These are phyloP conservation scores for Lumbricus terrestris DNA, from an alignment of 2,888 invertebrate species.

Conservation along the genomic window DNA sequence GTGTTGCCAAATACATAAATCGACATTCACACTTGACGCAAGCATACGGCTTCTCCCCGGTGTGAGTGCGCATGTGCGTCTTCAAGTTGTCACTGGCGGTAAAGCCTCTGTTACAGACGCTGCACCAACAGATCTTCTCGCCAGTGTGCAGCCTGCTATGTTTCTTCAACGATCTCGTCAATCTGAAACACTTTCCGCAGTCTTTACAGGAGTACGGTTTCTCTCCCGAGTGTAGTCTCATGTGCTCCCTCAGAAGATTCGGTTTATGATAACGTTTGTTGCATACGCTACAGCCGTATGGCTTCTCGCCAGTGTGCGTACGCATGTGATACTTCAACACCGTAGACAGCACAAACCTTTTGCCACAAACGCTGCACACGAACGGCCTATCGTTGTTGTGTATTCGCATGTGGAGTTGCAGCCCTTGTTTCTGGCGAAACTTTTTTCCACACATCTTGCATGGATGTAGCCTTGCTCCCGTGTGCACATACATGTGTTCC, in stretches of 20 bases:
- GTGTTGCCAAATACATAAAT: not conserved
- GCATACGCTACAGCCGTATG: not conserved
- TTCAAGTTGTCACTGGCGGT: slow-evolving; percentile 94
- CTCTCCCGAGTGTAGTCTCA: not conserved
- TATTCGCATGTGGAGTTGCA: not conserved
- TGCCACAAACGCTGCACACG: not conserved
- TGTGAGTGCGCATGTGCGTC: slow-evolving; percentile 76
- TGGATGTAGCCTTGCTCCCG: not conserved
- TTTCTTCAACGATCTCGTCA: not conserved
- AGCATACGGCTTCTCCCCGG: slow-evolving; percentile 93
- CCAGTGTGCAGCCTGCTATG: not conserved
- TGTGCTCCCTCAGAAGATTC: not conserved
- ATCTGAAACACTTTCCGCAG: not conserved
- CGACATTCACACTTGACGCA: slow-evolving; percentile 66
- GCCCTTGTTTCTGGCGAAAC: not conserved
- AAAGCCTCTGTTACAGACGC: slow-evolving; percentile 94
- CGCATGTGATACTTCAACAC: not conserved
- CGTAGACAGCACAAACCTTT: not conserved
- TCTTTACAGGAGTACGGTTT: not conserved
- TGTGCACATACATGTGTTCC: not conserved
- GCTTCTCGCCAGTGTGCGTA: not conserved
- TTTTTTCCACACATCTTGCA: not conserved
- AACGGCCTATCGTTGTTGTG: not conserved
- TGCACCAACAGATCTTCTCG: slow-evolving; percentile 69
- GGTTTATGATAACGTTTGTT: not conserved